These are phyloP conservation scores for Griposia aprilina DNA, from an alignment of 2,888 invertebrate genomes.

Conservation along the genomic window DNA sequence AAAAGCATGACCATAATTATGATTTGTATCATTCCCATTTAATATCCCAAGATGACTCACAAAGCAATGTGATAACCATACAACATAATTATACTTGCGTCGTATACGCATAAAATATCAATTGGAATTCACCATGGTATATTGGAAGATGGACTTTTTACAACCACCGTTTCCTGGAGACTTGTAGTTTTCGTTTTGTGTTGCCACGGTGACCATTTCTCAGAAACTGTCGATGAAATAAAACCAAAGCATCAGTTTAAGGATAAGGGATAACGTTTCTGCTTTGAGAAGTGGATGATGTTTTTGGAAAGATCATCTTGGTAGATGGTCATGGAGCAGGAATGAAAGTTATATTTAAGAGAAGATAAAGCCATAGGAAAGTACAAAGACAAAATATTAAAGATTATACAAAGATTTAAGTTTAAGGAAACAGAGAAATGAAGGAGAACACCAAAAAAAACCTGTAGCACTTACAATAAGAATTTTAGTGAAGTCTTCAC, in stretches of 20 bases:
- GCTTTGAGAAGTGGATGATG: background rate
- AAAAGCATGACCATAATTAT: background rate
- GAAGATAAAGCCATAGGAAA: background rate
- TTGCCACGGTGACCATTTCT: constrained; percentile 36
- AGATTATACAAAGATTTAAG: background rate
- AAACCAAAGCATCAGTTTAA: constrained; percentile 23
- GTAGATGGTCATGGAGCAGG: background rate
- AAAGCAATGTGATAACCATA: constrained; percentile 23
- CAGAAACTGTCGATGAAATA: constrained; percentile 35
- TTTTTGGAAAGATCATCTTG: background rate
- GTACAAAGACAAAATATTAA: too few relatives aligned
- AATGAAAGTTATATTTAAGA: background rate
- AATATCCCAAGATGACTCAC: constrained; percentile 14
- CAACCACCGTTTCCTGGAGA: constrained; percentile 20
- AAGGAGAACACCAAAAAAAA: background rate
- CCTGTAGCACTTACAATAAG: background rate
- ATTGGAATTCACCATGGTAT: constrained; percentile 38
- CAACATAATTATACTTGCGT: background rate
- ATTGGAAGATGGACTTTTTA: constrained; percentile 27
- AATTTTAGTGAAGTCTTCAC: too few relatives aligned
- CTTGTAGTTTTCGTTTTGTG: constrained; percentile 27
- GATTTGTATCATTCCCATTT: background rate
- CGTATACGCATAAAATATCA: constrained; percentile 22
- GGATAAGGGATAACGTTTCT: constrained; percentile 28
- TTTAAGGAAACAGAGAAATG: background rate